Conservation (phyloP, 2,797 vertebrate genomes). For the Amniataba percoides region DNA sequence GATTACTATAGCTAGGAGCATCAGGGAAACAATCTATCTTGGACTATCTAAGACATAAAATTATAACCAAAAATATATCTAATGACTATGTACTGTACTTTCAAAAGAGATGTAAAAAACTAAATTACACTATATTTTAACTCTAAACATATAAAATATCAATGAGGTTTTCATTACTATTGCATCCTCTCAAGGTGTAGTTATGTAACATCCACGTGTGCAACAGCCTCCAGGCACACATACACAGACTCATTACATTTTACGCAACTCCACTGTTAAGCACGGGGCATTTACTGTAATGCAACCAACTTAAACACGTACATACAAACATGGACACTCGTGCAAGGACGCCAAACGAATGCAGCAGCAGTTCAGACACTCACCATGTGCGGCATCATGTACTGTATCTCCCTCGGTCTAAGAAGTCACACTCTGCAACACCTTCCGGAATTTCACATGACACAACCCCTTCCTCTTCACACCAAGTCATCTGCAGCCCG, state of each 20-base stretch:
- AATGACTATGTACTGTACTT: constrained; percentile 14
- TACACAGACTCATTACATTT: constrained; percentile 26
- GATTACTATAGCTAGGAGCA: constrained; percentile 33
- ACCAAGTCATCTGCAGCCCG: constrained; percentile 51
- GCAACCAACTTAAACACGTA: constrained; percentile 7
- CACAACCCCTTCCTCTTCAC: constrained; percentile 40
- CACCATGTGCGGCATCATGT: constrained; percentile 76
- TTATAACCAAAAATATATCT: not conserved
- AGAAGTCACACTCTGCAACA: constrained; percentile 55
- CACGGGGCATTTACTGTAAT: not conserved
- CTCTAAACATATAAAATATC: constrained; percentile 1
- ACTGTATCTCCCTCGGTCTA: constrained; percentile 43
- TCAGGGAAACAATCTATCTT: constrained; percentile 19
- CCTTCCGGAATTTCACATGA: constrained; percentile 61
- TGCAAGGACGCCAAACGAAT: constrained; percentile 4
- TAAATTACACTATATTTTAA: constrained; percentile 3
- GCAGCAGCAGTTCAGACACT: constrained; percentile 62
- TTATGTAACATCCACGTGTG: constrained; percentile 70
- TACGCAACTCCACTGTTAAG: constrained; percentile 21
- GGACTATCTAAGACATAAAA: constrained; percentile 6
- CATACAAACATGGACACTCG: constrained; percentile 1
- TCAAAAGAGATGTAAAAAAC: not conserved
- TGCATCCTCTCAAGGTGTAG: constrained; percentile 48
- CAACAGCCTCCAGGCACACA: constrained; percentile 43
- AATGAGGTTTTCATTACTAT: constrained; percentile 58